Evolutionary conservation across 92 coral and sea anemone species (phyloP).

Genomic region (Palythoa grandiflora): DNA sequence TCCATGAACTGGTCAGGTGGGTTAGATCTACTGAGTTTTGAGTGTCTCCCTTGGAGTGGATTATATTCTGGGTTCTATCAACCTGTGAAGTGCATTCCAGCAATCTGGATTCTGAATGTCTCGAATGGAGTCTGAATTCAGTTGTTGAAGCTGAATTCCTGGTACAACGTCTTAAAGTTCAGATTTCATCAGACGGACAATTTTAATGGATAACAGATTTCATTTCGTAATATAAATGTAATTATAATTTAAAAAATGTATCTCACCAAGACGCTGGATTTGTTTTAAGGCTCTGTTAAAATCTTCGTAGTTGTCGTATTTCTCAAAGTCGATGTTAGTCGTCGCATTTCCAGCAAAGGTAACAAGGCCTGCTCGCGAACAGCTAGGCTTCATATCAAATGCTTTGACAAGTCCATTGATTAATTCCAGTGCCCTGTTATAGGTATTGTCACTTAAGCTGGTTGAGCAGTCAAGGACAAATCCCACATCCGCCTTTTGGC

Average conservation of each 20-base stretch:
- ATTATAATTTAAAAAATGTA: neutral
- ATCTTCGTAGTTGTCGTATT: constrained; percentile 30
- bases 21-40: no score
- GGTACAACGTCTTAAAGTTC: no score
- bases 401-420: constrained; percentile 5
- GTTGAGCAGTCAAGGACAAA: constrained; percentile 30
- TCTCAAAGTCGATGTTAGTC: constrained; percentile 23
- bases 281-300: constrained; percentile 13
- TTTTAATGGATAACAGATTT: no score
- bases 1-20: no score
- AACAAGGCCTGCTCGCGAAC: constrained; percentile 36
- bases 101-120: no score
- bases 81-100: no score
- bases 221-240: no score
- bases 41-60: no score
- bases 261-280: neutral
- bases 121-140: no score
- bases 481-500: constrained; percentile 24
- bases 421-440: constrained; percentile 14
- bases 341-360: constrained; percentile 30
- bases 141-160: no score
- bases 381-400: constrained; percentile 23
- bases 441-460: neutral
- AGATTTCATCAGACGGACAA: no score
- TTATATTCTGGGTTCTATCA: no score